Evolutionary conservation across 92 coral and sea anemone genomes (phyloP), one percentile per base, ranked within the genome.

Genomic region (Plumapathes pennacea): DNA sequence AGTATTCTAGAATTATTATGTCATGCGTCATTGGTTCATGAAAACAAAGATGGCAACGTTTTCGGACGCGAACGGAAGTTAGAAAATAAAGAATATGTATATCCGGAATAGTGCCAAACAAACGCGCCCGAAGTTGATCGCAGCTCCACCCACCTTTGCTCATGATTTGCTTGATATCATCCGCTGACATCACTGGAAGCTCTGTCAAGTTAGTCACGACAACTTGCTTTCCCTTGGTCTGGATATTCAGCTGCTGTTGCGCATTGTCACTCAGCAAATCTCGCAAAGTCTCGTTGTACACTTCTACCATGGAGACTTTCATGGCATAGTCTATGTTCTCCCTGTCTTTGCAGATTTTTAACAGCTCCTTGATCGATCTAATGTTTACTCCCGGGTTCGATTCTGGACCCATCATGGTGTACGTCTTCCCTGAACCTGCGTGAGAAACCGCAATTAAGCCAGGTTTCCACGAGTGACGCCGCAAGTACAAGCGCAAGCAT

Each of bases 331-430:
- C 86, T 46, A 87, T 71, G 23, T 67, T 87, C 23, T 53, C 52
- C 39, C 96, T 61, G 48, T 77, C 83, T 25, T 83, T 76, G 26
- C 96, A 83, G 20, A 87, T 76, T 47, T 69, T 66, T 19, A 87
- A 68, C 54, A 87, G 81, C 32, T 87, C 90, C 13, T 63, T 63
- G 36, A 87, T 78, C 3, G 96, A 75, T 40, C 96, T 50, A 41
- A 87, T 60, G 55, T 88, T 88, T 7, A 88, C 96, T 2, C 96
- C 96, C 12, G 96, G 96, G 42, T 88, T 72, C 8, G 57, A 43
- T 10, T 82, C 89, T 10, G 96, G 58, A 1, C 96, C 96, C 96
- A 88, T 88, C 96, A 88, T 88, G 13, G 96, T 88, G 57, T 68
- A 83, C 0, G 96, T 88, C 27, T 88, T 88, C 11, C 96, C 96